Base-by-base conservation (phyloP, 2,888 invertebrate species). In the Boloria selene region DNA sequence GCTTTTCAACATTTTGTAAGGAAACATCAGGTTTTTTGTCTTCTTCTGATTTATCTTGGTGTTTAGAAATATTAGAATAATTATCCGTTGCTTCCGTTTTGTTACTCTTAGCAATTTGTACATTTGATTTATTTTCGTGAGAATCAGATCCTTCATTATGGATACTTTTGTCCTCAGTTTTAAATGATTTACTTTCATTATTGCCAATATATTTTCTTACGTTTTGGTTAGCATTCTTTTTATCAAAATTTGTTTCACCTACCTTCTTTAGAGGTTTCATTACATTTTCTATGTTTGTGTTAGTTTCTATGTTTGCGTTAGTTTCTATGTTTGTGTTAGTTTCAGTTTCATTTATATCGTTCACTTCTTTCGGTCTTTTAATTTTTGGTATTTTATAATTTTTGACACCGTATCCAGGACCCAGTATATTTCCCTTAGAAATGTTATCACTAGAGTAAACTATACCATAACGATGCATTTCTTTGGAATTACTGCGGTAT, bases 341-440 rank as follows among this genome's bases (percentile, higher is more conserved):
- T 61, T 66, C 67, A 54, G 1, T 71, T 64, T 72, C 65, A 17
- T 49, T 58, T 58, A 49, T 2, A 26, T 65, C 65, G 64, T 63
- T 68, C 62, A 78, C 79, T 62, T 80, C 79, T 51, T 68, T 75
- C 5, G 75, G 68, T 31, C 87, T 82, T 81, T 90, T 92, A 51
- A 92, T 87, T 82, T 93, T 92, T 0, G 92, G 91, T 71, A 92
- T 92, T 78, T 88, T 92, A 70, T 90, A 93, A 75, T 92, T 92
- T 79, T 86, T 90, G 0, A 92, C 90, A 47, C 88, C 89, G 75
- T 83, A 87, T 2, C 88, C 86, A 22, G 86, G 79, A 51, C 85
- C 81, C 69, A 90, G 80, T 69, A 87, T 84, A 44, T 83, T 82
- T 18, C 87, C 90, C 68, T 83, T 88, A 4, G 87, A 85, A 68